phyloP scores from a whole-genome alignment of 2,113 vertebrate species.

The Butorides virescens region DNA sequence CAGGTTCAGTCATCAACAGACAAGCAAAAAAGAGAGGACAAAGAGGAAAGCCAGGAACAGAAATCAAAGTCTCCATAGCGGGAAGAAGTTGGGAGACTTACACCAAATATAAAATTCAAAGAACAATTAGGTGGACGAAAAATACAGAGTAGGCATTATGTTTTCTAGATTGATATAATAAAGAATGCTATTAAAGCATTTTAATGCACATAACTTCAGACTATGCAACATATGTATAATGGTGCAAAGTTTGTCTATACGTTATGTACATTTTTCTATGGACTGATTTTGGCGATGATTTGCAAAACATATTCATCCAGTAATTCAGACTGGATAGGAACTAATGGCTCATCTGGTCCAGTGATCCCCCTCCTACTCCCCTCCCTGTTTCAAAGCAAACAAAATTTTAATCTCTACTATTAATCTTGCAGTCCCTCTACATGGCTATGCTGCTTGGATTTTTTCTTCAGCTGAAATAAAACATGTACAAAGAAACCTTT shows the following conservation, averaged over 20 bases:
- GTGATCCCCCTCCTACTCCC: neutral
- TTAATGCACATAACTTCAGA: neutral
- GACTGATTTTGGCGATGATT: neutral
- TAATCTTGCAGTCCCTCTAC: neutral
- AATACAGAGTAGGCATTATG: neutral
- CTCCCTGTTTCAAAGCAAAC: neutral
- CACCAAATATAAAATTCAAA: neutral
- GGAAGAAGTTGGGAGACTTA: neutral
- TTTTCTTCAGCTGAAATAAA: slow-evolving; percentile 13
- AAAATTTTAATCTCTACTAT: neutral
- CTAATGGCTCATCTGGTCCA: neutral
- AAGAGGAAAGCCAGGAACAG: neutral
- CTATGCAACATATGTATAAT: neutral
- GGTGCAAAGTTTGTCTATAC: neutral
- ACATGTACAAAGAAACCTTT: neutral
- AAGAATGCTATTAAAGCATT: neutral
- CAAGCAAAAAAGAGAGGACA: neutral
- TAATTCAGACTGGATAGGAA: neutral
- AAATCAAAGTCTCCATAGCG: neutral
- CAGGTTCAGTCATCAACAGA: neutral
- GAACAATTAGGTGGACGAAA: neutral
- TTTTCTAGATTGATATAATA: neutral
- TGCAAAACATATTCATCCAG: neutral
- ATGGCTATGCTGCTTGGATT: neutral
- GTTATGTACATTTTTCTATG: neutral